Percentiles rank a stretch among this genome's conserved stretches.
phyloP scores from a whole-genome alignment of 2,888 invertebrate genomes.

The Polydrusus cervinus region DNA sequence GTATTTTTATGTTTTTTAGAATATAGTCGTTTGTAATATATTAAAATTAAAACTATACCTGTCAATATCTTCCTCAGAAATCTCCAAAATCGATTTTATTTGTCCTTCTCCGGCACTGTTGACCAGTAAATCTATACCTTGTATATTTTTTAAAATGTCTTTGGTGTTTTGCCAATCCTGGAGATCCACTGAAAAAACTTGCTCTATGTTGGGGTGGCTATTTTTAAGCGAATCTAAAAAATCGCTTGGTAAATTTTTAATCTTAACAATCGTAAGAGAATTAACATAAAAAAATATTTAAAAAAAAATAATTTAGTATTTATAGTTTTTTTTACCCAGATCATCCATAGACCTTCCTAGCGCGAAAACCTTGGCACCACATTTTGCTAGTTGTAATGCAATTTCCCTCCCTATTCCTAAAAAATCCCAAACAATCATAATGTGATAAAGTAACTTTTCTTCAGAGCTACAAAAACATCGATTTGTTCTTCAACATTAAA shows the following conservation, averaged over 20 bases:
- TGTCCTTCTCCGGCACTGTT: conserved; percentile 88
- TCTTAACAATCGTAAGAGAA: no score
- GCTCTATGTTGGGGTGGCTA: conserved; percentile 77
- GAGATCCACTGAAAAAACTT: conserved; percentile 79
- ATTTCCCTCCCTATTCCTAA: conserved; percentile 76
- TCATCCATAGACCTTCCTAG: conserved; percentile 79
- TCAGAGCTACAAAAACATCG: conserved; percentile 33
- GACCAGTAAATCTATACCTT: conserved; percentile 86
- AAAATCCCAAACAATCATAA: not conserved
- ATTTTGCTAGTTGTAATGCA: conserved; percentile 77
- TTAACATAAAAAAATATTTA: not conserved
- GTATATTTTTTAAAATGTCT: conserved; percentile 73
- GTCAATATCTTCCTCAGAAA: conserved; percentile 80
- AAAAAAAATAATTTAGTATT: not conserved
- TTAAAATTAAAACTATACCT: conserved; percentile 69
- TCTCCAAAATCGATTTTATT: conserved; percentile 80
- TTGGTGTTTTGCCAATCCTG: conserved; percentile 83
- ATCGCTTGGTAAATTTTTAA: no score
- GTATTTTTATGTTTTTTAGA: not conserved
- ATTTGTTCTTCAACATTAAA: not conserved
- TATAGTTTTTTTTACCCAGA: conserved; percentile 67
- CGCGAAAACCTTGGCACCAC: conserved; percentile 83
- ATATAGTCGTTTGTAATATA: not conserved
- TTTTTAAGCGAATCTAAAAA: conserved; percentile 71
- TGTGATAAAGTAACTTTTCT: not conserved